Evolutionary conservation across 2,113 vertebrate genomes (phyloP), one percentile per base, ranked within the genome.

Genomic region (Aramus guarauna): DNA sequence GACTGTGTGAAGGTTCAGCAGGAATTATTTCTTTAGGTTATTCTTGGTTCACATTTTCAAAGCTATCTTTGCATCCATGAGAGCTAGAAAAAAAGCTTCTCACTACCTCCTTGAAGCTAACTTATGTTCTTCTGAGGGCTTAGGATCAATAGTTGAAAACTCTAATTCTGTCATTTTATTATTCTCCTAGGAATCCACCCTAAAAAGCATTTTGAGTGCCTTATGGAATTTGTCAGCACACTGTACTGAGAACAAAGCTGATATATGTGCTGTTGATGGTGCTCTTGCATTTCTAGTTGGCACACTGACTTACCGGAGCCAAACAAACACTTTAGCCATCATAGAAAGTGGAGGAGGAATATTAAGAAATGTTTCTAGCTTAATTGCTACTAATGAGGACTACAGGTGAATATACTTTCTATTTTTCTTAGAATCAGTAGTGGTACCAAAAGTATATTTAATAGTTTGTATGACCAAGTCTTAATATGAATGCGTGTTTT

Each of bases 331-430:
- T 9, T 98, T 99, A 39, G 99, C 99, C 95, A 99, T 99, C 94
- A 99, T 99, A 80, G 99, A 99, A 98, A 99, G 99, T 76, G 99
- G 99, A 66, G 99, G 99, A 48, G 99, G 99, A 73, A 99, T 99
- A 98, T 91, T 99, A 84, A 98, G 99, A 78, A 99, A 99, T 73
- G 99, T 99, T 64, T 99, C 99, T 85, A 99, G 99, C 96, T 98
- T 99, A 88, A 99, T 99, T 73, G 99, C 99, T 83, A 99, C 99
- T 94, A 99, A 99, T 67, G 99, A 67, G 95, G 98, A 99, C 16
- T 99, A 99, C 97, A 99, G 99, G 99, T 99, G 97, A 91, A 81
- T 95, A 47, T 43, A 69, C 43, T 32, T 27, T 63, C 37, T 60
- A 24, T 73, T 73, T 73, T 63, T 82, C 55, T 47, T n/a, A 62